These are phyloP conservation scores for Xerus rutilus DNA, from an alignment of 2,797 vertebrate species.

Conservation along the genomic window DNA sequence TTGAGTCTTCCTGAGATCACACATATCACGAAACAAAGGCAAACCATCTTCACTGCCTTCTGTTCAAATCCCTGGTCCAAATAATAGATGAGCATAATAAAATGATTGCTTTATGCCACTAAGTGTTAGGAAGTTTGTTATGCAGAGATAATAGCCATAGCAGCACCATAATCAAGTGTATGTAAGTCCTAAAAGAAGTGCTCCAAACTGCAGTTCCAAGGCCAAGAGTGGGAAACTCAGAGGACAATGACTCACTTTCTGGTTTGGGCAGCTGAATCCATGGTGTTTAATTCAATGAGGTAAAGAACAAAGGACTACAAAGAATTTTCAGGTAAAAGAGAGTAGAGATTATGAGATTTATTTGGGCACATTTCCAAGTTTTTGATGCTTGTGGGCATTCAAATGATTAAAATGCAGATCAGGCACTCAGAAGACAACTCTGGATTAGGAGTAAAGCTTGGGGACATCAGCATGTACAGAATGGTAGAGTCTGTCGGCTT, in stretches of 20 bases:
- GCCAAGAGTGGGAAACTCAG: neutral
- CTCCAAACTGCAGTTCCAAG: neutral
- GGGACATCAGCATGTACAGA: neutral
- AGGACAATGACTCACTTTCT: neutral
- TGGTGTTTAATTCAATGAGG: neutral
- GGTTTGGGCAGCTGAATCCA: neutral
- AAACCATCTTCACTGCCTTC: neutral
- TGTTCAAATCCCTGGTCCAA: conserved; percentile 9
- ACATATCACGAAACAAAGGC: neutral
- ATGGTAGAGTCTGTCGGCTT: neutral
- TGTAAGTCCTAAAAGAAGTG: neutral
- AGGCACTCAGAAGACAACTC: neutral
- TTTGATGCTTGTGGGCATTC: neutral
- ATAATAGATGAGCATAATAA: neutral
- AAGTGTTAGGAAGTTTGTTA: conserved; percentile 18
- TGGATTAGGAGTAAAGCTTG: neutral
- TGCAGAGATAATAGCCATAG: neutral
- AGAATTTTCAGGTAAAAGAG: neutral
- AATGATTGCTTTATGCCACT: neutral
- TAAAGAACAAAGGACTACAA: neutral
- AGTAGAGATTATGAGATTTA: neutral
- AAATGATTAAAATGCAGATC: neutral
- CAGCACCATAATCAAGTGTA: neutral
- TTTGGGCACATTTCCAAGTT: neutral
- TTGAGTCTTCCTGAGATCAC: neutral